Evolutionary conservation across 2,113 vertebrate species (phyloP).

Genomic region (Eonycteris spelaea): DNA sequence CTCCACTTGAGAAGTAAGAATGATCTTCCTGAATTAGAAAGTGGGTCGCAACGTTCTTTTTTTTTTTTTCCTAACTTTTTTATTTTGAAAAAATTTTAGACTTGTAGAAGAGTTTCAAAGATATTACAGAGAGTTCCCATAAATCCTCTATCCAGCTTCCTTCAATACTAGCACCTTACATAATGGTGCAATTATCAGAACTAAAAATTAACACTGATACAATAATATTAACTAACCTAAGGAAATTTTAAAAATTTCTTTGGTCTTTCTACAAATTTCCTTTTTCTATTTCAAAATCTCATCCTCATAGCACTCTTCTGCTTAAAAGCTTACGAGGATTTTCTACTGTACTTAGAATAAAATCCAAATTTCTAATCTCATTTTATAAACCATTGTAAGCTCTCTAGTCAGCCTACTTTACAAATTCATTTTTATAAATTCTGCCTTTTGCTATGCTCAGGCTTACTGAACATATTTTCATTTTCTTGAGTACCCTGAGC

Average conservation of each 20-base stretch:
- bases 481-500: neutral
- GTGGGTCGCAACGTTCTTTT: conserved; percentile 14
- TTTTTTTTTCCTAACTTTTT: conserved; percentile 5
- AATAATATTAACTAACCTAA: neutral
- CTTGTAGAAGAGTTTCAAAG: neutral
- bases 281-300: conserved; percentile 9
- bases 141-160: neutral
- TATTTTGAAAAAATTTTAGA: conserved; percentile 23
- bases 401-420: conserved; percentile 11
- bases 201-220: neutral
- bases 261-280: neutral
- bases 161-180: neutral
- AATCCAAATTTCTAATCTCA: conserved; percentile 6
- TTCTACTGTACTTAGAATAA: conserved; percentile 33
- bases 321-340: conserved; percentile 28
- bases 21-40: conserved; percentile 49
- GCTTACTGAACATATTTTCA: neutral
- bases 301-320: neutral
- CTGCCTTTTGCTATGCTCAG: neutral
- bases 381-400: neutral
- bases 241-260: neutral
- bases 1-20: neutral
- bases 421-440: conserved; percentile 7
- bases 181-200: neutral
- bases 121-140: neutral